A percentile compares a stretch with the other conserved stretches of the same genome.
Evolutionary conservation across 2,113 vertebrate species (phyloP).

Genomic region (Petromus typicus): DNA sequence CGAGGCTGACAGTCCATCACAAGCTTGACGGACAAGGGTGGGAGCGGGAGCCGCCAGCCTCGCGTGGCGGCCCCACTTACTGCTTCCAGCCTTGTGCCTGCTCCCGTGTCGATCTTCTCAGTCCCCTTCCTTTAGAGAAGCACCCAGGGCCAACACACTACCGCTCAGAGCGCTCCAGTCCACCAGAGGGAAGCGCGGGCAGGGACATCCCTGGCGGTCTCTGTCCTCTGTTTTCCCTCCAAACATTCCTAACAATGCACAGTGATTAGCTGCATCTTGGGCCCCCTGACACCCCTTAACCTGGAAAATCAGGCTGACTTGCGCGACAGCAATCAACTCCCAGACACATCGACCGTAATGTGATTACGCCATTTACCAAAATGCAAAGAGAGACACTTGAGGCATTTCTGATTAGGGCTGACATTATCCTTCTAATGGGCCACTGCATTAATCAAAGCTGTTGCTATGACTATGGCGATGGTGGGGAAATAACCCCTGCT

Average conservation of each 20-base stretch:
- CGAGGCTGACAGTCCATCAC: slow-evolving; percentile 55
- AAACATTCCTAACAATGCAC: slow-evolving; percentile 37
- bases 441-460: slow-evolving; percentile 74
- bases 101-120: background rate
- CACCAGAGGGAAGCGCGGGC: background rate
- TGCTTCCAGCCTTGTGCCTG: background rate
- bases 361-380: slow-evolving; percentile 81
- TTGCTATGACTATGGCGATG: slow-evolving; percentile 66
- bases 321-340: slow-evolving; percentile 59
- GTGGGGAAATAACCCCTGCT: slow-evolving; percentile 71
- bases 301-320: slow-evolving; percentile 77
- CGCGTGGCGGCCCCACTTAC: background rate
- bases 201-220: background rate
- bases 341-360: slow-evolving; percentile 72
- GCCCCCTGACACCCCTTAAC: slow-evolving; percentile 68
- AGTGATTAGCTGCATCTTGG: slow-evolving; percentile 33
- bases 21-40: background rate
- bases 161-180: background rate
- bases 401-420: slow-evolving; percentile 79
- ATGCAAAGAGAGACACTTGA: slow-evolving; percentile 76
- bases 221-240: slow-evolving; percentile 1
- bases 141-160: background rate
- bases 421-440: slow-evolving; percentile 77
- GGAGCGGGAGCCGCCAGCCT: background rate
- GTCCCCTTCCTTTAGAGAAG: background rate